Conservation (phyloP, 1,140 invertebrate genomes). For the Agrilus planipennis region DNA sequence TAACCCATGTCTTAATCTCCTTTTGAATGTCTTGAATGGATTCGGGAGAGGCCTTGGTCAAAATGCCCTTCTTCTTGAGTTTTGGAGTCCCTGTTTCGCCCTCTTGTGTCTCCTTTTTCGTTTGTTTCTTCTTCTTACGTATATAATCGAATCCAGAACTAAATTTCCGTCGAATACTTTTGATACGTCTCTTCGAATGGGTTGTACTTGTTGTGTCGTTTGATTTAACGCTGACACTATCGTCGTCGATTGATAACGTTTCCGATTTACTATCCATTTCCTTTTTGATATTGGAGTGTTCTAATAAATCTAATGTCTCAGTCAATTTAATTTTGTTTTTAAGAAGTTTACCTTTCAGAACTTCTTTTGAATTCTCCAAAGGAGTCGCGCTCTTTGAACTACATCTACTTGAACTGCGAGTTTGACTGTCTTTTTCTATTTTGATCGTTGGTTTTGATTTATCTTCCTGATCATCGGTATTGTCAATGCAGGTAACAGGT, state of each 20-base stretch:
- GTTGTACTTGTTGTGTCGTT: no score
- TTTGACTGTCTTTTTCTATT: background rate
- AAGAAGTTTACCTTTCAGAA: conserved; percentile 14
- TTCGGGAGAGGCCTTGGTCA: conserved; percentile 44
- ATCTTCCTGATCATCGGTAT: conserved; percentile 3
- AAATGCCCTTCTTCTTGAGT: conserved; percentile 17
- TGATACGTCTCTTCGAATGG: conserved; percentile 37
- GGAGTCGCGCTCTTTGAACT: background rate
- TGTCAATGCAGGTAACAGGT: conserved; percentile 37
- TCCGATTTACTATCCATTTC: conserved; percentile 24
- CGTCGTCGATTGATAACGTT: conserved; percentile 26
- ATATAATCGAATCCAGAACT: conserved; percentile 80
- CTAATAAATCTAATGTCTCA: conserved; percentile 18
- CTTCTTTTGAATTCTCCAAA: conserved; percentile 14
- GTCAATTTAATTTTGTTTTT: conserved; percentile 13
- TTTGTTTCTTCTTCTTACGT: conserved; percentile 67
- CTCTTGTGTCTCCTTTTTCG: conserved; percentile 36
- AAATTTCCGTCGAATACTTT: conserved; percentile 46
- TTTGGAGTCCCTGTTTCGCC: conserved; percentile 27
- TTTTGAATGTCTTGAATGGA: conserved; percentile 64
- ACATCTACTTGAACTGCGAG: background rate
- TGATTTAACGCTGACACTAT: conserved; percentile 27
- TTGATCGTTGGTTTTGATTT: conserved; percentile 1
- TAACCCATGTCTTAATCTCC: conserved; percentile 81
- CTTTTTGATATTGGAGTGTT: conserved; percentile 29